Base-by-base conservation (phyloP, 30 jellyfish, hydroid and myxozoan species). In the Pseudorhiza aurosa region DNA sequence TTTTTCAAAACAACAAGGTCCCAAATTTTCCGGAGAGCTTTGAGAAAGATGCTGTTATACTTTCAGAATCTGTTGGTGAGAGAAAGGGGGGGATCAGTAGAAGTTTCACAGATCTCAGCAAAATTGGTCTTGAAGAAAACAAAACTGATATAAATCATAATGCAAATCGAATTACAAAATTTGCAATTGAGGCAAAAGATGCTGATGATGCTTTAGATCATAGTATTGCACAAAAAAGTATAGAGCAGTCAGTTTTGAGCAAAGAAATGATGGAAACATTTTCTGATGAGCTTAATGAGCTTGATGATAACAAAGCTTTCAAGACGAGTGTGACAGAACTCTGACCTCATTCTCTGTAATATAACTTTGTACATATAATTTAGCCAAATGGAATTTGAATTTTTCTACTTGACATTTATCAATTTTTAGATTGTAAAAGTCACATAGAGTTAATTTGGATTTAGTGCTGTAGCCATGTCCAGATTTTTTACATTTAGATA, bases 251-350 rank as follows among this genome's bases (percentile, higher is more conserved):
- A 24, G 64, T 9, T 8, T 51, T 81, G 14, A 81, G 93, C 68
- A 81, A 53, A 29, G 93, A 81, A 68, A 81, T 81, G 85, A 81
- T 81, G 85, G 85, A 53, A 37, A 81, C 85, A 24, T 81, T 81
- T 81, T 81, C 93, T 18, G 58, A 65, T 17, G 93, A 81, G 53
- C 73, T 81, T 12, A 65, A 65, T 58, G 85, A 81, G 27, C 82
- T 81, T 4, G 79, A 78, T 19, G 65, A 11, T 2, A 46, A 46
- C 15, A 21, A 19, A n/a, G 7, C 15, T 1, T n/a, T 36, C n/a
- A 25, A 17, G 45, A 53, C 59, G 33, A 43, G 73, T 65, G 74
- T 53, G 5, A 73, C 86, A 9, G 86, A 51, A 19, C 75, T 73
- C 32, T 73, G 43, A 24, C 24, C 8, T 19, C 19, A 1, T 53